Evolutionary conservation across 2,797 vertebrate species (phyloP).

Genomic region (Anguilla pacifica): DNA sequence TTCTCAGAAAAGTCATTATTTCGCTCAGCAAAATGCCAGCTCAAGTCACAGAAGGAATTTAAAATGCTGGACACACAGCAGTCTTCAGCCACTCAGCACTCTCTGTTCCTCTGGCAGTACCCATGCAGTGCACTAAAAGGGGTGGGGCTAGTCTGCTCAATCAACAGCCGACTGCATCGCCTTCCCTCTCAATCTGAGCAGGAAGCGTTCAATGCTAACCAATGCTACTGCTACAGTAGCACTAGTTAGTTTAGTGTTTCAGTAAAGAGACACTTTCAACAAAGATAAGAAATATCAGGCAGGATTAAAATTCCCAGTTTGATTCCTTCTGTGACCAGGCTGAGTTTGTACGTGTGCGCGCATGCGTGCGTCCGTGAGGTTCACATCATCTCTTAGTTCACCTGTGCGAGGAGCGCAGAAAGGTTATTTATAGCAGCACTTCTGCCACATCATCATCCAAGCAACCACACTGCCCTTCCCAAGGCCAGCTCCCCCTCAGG

Average conservation of each 20-base stretch:
- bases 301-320: not conserved
- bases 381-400: not conserved
- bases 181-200: constrained; percentile 4
- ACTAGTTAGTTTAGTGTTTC: not conserved
- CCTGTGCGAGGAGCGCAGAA: constrained; percentile 10
- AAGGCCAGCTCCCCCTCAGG: constrained; percentile 49
- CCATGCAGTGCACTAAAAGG: not conserved
- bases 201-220: not conserved
- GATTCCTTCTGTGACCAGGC: constrained; percentile 27
- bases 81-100: not conserved
- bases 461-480: constrained; percentile 39
- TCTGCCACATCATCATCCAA: constrained; percentile 46
- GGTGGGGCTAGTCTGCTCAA: not conserved
- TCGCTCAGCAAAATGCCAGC: constrained; percentile 23
- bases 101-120: not conserved
- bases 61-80: not conserved
- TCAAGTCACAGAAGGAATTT: constrained; percentile 28
- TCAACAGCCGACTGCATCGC: not conserved
- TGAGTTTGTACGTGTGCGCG: not conserved
- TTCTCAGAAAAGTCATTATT: constrained; percentile 23
- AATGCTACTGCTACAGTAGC: not conserved
- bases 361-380: not conserved
- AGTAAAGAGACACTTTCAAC: not conserved
- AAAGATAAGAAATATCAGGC: not conserved
- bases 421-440: constrained; percentile 49